Evolutionary conservation across 2,797 vertebrate genomes (phyloP).

Genomic region (Mus spretus): DNA sequence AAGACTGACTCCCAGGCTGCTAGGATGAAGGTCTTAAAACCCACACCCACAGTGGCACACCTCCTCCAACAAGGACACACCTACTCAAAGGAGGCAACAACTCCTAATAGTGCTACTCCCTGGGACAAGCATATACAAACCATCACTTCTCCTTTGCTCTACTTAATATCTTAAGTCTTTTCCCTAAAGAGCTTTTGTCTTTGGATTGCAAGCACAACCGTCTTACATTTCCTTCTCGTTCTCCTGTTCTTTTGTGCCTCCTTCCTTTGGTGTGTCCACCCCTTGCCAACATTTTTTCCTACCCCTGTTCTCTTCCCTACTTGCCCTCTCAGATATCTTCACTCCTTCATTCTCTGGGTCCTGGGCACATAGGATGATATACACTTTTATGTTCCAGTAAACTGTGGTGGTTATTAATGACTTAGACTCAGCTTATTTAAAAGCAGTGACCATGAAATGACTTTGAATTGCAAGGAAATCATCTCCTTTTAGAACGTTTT

Average conservation of each 20-base stretch:
- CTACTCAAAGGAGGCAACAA: too few species aligned
- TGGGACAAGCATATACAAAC: neutral
- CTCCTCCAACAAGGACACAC: too few species aligned
- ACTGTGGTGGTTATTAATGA: neutral
- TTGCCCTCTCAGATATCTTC: neutral
- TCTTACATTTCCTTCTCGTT: neutral
- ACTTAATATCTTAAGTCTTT: neutral
- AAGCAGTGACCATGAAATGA: slow-evolving; percentile 51
- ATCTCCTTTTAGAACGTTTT: slow-evolving; percentile 44
- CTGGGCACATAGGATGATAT: neutral
- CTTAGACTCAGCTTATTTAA: slow-evolving; percentile 58
- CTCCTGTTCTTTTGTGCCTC: neutral
- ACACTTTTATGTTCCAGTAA: neutral
- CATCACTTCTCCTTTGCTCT: neutral
- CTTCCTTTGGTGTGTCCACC: fast-evolving
- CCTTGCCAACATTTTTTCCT: neutral
- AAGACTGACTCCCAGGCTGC: neutral
- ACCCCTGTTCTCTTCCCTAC: neutral
- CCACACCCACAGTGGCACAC: neutral
- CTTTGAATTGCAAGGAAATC: slow-evolving; percentile 69
- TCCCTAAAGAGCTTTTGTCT: neutral
- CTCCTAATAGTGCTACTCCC: neutral
- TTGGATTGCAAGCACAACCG: neutral
- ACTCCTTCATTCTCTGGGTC: neutral
- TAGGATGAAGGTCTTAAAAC: neutral